Conservation (phyloP, 2,797 vertebrate species). For the Gallinago nigripennis region DNA sequence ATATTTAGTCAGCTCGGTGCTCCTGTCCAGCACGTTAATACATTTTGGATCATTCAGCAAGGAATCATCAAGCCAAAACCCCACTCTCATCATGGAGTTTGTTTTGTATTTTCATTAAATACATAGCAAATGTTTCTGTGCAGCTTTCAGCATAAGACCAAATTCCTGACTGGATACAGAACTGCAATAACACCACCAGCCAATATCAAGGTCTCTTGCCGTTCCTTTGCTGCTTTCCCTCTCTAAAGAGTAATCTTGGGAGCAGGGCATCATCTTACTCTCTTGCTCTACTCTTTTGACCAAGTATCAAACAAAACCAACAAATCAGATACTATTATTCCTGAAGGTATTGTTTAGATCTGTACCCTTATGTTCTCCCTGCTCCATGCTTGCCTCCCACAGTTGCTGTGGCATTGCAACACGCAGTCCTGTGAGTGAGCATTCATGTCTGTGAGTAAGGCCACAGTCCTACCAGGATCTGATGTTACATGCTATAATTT, state of each 20-base stretch:
- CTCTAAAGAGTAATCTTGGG: not conserved
- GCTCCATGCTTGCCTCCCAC: not conserved
- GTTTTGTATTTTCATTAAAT: not conserved
- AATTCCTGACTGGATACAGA: not conserved
- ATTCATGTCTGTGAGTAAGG: not conserved
- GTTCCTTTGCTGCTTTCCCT: not conserved
- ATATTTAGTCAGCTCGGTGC: not conserved
- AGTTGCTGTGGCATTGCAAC: not conserved
- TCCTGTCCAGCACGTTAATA: not conserved
- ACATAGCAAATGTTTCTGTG: not conserved
- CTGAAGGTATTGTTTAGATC: not conserved
- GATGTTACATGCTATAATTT: not conserved
- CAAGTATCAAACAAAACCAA: not conserved
- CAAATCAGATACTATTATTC: not conserved
- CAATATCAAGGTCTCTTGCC: not conserved
- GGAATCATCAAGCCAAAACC: not conserved
- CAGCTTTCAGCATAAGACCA: not conserved
- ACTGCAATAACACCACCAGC: not conserved
- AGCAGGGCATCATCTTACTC: not conserved
- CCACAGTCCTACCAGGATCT: not conserved
- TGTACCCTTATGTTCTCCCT: not conserved
- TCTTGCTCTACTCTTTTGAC: not conserved
- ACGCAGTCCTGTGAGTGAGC: not conserved
- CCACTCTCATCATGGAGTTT: not conserved
- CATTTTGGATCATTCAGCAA: not conserved